Conservation (phyloP, 2,113 vertebrate species). For the Eudyptes chrysolophus region DNA sequence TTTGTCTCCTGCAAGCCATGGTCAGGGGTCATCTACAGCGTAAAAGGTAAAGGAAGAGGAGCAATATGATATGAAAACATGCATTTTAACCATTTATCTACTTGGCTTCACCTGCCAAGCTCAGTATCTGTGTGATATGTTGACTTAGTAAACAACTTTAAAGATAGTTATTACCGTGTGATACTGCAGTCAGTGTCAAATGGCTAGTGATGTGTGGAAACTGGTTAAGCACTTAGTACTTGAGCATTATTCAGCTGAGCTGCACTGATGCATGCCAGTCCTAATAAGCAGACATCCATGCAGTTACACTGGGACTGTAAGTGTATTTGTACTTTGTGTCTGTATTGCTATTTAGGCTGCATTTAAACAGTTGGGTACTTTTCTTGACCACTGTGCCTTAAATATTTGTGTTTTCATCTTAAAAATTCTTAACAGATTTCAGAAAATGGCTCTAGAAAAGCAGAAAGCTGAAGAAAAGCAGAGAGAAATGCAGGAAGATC, state of each 20-base stretch:
- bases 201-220: background rate
- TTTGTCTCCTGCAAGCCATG: conserved; percentile 84
- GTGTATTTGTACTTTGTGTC: background rate
- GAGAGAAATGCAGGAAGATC: conserved; percentile 45
- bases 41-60: conserved; percentile 74
- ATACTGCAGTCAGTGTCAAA: background rate
- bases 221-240: background rate
- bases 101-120: background rate
- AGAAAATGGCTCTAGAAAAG: conserved; percentile 66
- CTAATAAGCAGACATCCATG: background rate
- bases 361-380: background rate
- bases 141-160: background rate
- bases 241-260: background rate
- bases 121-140: background rate
- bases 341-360: background rate
- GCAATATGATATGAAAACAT: accelerated
- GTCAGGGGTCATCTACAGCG: conserved; percentile 87
- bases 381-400: background rate
- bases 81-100: background rate
- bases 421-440: conserved; percentile 53
- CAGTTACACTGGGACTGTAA: background rate
- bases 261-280: background rate
- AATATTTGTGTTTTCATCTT: background rate
- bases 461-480: conserved; percentile 69
- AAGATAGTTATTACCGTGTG: background rate